Base-by-base conservation (phyloP, 2,113 vertebrate species). In the Micronycteris hirsuta region DNA sequence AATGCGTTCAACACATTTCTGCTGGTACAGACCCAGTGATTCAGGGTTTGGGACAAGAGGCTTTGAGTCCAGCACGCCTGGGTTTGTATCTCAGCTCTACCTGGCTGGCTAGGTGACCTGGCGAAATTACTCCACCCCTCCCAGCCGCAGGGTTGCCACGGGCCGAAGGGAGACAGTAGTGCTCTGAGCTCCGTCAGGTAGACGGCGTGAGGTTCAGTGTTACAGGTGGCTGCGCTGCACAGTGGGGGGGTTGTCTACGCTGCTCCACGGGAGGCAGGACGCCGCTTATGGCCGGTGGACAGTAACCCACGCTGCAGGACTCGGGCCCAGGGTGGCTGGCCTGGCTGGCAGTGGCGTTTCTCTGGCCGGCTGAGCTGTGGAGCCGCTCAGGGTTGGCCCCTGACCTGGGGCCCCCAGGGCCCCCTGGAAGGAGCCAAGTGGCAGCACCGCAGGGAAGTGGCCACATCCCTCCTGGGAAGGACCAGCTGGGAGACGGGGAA, bases 331-430 rank as follows among this genome's bases (percentile, higher is more conserved):
- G 26, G 38, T 2, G 82, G 33, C 41, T 28, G 58, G 54, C 65
- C 38, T 3, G 5, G 10, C 17, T 0, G 1, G 5, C 38, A 0
- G 8, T 9, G 49, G 45, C 5, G 5, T 63, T 83, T 49, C 24
- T 15, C 83, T 15, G 4, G 41, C 58, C 33, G 16, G 22, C 38
- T 3, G 49, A 47, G 7, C n/a, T 12, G 14, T 5, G 8, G 49
- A 58, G 83, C 70, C 9, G 67, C 76, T 91, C 94, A 83, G 91
- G 82, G 91, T 16, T 45, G 81, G 49, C 67, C 80, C 52, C 65
- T 0, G 41, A 2, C 22, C 63, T 7, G 38, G 52, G 65, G 70
- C 38, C 1, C 54, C n/a, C 14, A 0, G 47, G 19, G 36, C n/a
- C 26, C 78, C 92, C 19, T 14, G 70, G 71, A 49, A 22, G 3